Conservation (phyloP, 1,140 invertebrate genomes). For the Acromyrmex charruanus region DNA sequence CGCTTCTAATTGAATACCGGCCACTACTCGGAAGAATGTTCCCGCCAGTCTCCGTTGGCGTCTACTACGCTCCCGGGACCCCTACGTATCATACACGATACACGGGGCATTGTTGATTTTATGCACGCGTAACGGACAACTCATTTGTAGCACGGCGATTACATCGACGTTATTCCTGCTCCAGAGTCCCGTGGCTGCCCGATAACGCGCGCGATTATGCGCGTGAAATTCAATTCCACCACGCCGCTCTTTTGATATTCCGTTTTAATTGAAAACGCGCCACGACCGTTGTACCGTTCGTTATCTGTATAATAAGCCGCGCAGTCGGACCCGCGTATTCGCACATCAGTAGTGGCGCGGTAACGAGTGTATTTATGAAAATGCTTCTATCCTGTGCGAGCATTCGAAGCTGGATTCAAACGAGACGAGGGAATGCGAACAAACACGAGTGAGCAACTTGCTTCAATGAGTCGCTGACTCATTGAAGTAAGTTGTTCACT, state of each 20-base stretch:
- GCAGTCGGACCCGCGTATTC: neutral
- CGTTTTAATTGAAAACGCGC: slow-evolving; percentile 47
- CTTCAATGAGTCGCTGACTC: neutral
- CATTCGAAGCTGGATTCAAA: neutral
- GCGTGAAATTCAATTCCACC: slow-evolving; percentile 44
- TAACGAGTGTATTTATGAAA: slow-evolving; percentile 36
- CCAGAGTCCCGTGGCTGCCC: neutral
- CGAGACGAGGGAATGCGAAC: neutral
- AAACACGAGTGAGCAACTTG: neutral
- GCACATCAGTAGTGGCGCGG: neutral
- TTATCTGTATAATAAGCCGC: slow-evolving; percentile 19
- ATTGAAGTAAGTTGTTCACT: slow-evolving; percentile 12
- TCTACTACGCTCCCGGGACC: slow-evolving; percentile 33
- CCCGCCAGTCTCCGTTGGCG: slow-evolving; percentile 24
- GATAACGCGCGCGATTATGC: slow-evolving; percentile 46
- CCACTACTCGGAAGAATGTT: slow-evolving; percentile 50
- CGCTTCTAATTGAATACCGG: slow-evolving; percentile 69
- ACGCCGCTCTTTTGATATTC: neutral
- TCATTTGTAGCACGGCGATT: slow-evolving; percentile 29
- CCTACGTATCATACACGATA: slow-evolving; percentile 27
- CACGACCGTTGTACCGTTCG: slow-evolving; percentile 1
- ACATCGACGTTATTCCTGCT: neutral
- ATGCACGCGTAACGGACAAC: slow-evolving; percentile 49
- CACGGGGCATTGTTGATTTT: slow-evolving; percentile 48
- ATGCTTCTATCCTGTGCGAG: neutral